Evolutionary conservation across 2,113 vertebrate species (phyloP).

Genomic region (Dicentrarchus labrax): DNA sequence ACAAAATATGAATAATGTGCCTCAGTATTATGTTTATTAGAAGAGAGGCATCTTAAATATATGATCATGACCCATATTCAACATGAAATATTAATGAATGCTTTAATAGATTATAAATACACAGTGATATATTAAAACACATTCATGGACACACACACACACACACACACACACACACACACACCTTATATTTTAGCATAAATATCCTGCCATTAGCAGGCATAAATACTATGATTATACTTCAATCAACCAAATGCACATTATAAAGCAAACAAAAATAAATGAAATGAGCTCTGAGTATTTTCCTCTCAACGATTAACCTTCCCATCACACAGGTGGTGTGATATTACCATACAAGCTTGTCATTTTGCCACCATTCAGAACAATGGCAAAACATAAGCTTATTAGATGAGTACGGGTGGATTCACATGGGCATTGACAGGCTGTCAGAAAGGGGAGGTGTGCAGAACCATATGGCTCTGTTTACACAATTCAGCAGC

Average conservation of each 20-base stretch:
- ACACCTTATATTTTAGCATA: not conserved
- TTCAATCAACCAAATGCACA: not conserved
- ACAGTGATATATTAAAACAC: not conserved
- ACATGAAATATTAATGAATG: constrained; percentile 14
- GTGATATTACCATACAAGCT: constrained; percentile 18
- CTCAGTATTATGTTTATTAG: not conserved
- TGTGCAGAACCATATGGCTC: constrained; percentile 52
- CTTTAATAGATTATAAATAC: constrained; percentile 10
- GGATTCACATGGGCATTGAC: constrained; percentile 34
- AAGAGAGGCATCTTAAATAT: constrained; percentile 13
- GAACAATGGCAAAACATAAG: constrained; percentile 39
- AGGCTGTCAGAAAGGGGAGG: constrained; percentile 22
- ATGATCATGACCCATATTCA: constrained; percentile 13
- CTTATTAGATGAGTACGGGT: constrained; percentile 34
- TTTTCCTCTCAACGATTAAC: constrained; percentile 37
- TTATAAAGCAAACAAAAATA: constrained; percentile 23
- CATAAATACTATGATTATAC: not conserved
- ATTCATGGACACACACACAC: not conserved
- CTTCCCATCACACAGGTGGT: constrained; percentile 37
- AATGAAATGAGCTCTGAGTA: constrained; percentile 33
- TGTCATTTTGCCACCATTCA: constrained; percentile 27
- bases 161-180: constrained; percentile 7
- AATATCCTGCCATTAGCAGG: not conserved
- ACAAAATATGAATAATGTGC: constrained; percentile 19
- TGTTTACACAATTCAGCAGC: constrained; percentile 39